A percentile compares a stretch with the other conserved stretches of the same genome.
These are phyloP conservation scores for Bombus soroeensis DNA, from an alignment of 1,140 invertebrate species.

Conservation along the genomic window DNA sequence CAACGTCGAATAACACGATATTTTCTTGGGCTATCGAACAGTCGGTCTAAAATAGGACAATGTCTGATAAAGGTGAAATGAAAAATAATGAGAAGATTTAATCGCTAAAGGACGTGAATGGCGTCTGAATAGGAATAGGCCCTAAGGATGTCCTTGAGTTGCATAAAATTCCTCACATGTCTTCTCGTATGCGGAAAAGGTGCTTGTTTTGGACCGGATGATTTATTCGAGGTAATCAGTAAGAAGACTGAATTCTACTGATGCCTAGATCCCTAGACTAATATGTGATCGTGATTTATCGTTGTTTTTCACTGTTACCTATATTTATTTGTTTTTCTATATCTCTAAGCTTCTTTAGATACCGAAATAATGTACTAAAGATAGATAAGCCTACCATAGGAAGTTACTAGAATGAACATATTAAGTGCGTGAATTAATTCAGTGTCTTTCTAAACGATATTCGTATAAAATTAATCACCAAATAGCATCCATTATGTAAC, in stretches of 20 bases:
- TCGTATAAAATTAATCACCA: not conserved
- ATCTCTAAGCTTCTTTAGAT: not conserved
- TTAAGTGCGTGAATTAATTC: no score
- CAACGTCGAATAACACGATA: not conserved
- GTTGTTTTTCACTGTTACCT: not conserved
- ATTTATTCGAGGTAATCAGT: conserved; percentile 4
- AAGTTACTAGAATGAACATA: no score
- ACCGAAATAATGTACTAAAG: not conserved
- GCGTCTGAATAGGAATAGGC: not conserved
- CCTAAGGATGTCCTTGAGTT: not conserved
- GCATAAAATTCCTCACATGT: not conserved
- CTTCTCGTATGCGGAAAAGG: not conserved
- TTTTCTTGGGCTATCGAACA: not conserved
- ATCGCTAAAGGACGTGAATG: not conserved
- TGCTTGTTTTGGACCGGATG: not conserved
- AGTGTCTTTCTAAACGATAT: no score
- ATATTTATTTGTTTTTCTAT: not conserved
- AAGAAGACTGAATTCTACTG: not conserved
- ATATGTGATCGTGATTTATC: not conserved
- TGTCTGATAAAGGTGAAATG: not conserved
- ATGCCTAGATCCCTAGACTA: not conserved
- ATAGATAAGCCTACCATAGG: no score
- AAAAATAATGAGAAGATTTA: conserved; percentile 1
- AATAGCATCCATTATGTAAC: not conserved
- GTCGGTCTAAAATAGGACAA: not conserved